phyloP scores from a whole-genome alignment of 2,797 vertebrate genomes.

The Odontamblyopus lacepedii region DNA sequence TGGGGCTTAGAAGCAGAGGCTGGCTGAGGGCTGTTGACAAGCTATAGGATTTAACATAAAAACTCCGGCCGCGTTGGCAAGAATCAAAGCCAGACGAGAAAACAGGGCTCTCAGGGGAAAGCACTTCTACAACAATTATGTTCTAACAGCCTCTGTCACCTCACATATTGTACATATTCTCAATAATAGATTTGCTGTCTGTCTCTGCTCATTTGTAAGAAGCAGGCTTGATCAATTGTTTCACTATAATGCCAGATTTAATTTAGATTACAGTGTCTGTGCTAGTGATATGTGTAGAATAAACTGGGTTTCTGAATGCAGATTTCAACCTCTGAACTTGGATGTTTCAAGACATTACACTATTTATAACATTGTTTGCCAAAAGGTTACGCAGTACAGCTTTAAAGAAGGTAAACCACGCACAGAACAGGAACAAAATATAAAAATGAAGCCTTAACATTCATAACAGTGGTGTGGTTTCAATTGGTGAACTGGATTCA shows the following conservation, averaged over 20 bases:
- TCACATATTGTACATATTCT: constrained; percentile 36
- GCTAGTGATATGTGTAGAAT: constrained; percentile 2
- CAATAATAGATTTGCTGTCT: constrained; percentile 45
- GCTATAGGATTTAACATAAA: constrained; percentile 62
- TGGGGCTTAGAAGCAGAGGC: constrained; percentile 39
- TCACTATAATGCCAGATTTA: constrained; percentile 14
- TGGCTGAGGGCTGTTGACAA: constrained; percentile 60
- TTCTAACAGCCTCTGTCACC: constrained; percentile 43
- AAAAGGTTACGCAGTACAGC: too few species aligned
- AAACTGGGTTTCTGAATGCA: not conserved
- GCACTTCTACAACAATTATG: constrained; percentile 59
- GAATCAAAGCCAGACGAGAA: constrained; percentile 54
- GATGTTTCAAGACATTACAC: not conserved
- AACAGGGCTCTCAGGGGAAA: constrained; percentile 48
- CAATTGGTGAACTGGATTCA: too few species aligned
- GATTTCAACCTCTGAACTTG: not conserved
- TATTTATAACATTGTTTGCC: too few species aligned
- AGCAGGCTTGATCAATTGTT: constrained; percentile 29
- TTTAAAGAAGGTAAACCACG: too few species aligned
- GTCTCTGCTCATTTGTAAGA: constrained; percentile 36
- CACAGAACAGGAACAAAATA: too few species aligned
- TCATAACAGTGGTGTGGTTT: too few species aligned
- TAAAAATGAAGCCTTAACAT: too few species aligned
- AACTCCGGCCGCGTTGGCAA: constrained; percentile 43
- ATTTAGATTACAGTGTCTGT: constrained; percentile 23